phyloP scores from a whole-genome alignment of 2,113 vertebrate species.

The Caranx ignobilis region DNA sequence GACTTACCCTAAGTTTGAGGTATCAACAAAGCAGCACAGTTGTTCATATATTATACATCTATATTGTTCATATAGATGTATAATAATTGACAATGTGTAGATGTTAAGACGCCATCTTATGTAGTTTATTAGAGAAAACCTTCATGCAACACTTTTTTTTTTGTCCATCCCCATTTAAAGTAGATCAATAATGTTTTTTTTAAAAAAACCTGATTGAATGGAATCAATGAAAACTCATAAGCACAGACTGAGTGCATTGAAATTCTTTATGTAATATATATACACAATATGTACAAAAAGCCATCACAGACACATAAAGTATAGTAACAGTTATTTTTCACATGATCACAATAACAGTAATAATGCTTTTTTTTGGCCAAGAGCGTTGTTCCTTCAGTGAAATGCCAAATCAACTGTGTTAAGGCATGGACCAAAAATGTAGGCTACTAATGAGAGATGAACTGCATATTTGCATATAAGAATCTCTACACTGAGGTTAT shows the following conservation, averaged over 20 bases:
- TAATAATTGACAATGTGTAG: background rate
- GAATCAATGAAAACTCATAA: background rate
- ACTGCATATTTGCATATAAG: conserved; percentile 5
- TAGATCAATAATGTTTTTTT: no score
- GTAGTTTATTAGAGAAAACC: background rate
- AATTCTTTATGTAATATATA: conserved; percentile 41
- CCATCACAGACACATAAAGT: conserved; percentile 19
- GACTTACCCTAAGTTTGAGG: no score
- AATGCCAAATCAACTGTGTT: conserved; percentile 7
- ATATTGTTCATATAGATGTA: background rate
- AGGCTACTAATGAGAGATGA: background rate
- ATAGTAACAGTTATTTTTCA: conserved; percentile 43
- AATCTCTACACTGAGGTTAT: conserved; percentile 11
- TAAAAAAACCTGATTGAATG: no score
- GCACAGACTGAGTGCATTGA: background rate
- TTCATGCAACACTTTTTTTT: background rate
- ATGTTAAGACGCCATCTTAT: background rate
- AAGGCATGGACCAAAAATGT: conserved; percentile 39
- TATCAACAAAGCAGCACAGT: background rate
- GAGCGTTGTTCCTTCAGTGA: background rate
- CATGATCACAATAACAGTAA: conserved; percentile 24
- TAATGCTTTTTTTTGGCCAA: conserved; percentile 7
- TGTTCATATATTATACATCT: background rate
- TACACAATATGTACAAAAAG: conserved; percentile 47
- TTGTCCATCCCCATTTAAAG: background rate